Evolutionary conservation across 2,797 vertebrate species (phyloP).

Genomic region (Sternotherus odoratus): DNA sequence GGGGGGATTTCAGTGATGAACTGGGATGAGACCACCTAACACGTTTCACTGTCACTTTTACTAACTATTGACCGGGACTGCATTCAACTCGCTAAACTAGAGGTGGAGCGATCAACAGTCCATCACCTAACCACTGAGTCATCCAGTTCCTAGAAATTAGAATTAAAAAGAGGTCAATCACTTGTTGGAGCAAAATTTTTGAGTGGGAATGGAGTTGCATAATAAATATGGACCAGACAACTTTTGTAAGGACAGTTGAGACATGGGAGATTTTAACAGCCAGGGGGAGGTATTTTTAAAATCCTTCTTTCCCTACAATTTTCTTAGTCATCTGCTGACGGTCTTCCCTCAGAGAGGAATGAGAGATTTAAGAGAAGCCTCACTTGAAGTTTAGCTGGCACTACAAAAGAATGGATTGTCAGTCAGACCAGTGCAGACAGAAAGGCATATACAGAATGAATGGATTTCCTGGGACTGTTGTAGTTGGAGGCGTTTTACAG

Average conservation of each 20-base stretch:
- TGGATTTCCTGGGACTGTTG: constrained; percentile 41
- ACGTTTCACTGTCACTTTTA: neutral
- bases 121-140: neutral
- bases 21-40: neutral
- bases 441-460: constrained; percentile 34
- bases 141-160: neutral
- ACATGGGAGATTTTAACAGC: constrained; percentile 21
- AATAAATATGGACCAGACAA: neutral
- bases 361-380: constrained; percentile 12
- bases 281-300: constrained; percentile 11
- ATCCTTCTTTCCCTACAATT: neutral
- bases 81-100: neutral
- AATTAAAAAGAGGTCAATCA: neutral
- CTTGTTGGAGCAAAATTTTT: neutral
- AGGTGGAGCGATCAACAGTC: neutral
- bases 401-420: constrained; percentile 52
- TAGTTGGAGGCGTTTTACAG: constrained; percentile 56
- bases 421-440: constrained; percentile 50
- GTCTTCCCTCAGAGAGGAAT: neutral
- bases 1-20: neutral
- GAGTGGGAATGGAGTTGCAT: neutral
- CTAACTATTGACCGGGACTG: neutral
- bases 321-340: constrained; percentile 35
- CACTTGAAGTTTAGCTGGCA: constrained; percentile 31
- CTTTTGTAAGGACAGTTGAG: neutral